phyloP scores from a whole-genome alignment of 2,888 invertebrate genomes.

The Epirrita christyi region DNA sequence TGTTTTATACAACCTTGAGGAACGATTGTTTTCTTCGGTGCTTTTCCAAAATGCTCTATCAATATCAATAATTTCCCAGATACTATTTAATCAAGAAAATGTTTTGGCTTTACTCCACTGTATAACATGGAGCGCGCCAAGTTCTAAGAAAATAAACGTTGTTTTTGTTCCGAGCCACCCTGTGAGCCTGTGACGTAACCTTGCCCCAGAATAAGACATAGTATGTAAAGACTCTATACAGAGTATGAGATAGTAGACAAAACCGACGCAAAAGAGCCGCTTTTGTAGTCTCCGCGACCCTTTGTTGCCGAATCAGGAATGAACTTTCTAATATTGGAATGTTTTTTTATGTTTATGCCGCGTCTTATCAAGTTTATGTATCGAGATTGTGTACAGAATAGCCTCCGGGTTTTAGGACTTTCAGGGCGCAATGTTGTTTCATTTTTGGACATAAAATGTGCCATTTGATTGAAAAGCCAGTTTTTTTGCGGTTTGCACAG shows the following conservation, averaged over 20 bases:
- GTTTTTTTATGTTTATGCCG: slow-evolving; percentile 36
- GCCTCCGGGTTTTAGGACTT: slow-evolving; percentile 4
- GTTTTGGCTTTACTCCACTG: slow-evolving; percentile 19
- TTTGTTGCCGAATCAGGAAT: slow-evolving; percentile 36
- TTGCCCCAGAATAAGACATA: slow-evolving; percentile 3
- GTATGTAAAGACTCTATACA: slow-evolving; percentile 2
- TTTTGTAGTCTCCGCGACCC: slow-evolving; percentile 34
- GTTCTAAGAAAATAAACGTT: slow-evolving; percentile 43
- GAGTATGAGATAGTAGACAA: slow-evolving; percentile 9
- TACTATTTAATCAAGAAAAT: slow-evolving; percentile 18
- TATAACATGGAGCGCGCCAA: slow-evolving; percentile 26
- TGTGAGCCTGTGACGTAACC: slow-evolving; percentile 37
- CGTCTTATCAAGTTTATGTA: slow-evolving; percentile 36
- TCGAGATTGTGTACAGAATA: slow-evolving; percentile 24
- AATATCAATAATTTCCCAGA: slow-evolving; percentile 15
- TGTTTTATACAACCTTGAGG: too few species aligned
- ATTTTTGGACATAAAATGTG: background rate
- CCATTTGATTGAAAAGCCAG: too few species aligned
- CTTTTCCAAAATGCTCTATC: background rate
- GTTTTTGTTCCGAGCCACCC: slow-evolving; percentile 44
- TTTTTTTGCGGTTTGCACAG: background rate
- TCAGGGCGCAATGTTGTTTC: slow-evolving; percentile 1
- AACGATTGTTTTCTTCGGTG: background rate
- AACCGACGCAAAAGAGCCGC: slow-evolving; percentile 25
- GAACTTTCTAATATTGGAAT: slow-evolving; percentile 38